phyloP scores from a whole-genome alignment of 1,140 invertebrate species.

The Gryon sp. region DNA sequence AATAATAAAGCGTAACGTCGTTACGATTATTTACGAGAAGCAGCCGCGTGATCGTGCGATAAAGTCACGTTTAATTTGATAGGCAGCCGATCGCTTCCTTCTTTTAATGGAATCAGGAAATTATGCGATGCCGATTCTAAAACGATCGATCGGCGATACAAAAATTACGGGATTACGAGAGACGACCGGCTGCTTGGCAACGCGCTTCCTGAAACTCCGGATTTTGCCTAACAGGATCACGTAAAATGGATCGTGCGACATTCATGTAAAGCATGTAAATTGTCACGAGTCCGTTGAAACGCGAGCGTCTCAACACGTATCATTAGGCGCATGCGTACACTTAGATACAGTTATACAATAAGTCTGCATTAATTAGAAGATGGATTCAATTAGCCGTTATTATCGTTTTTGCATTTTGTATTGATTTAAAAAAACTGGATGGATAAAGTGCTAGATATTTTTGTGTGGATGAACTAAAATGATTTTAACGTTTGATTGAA shows the following conservation, averaged over 20 bases:
- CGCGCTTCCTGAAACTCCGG: conserved; percentile 56
- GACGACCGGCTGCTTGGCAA: neutral
- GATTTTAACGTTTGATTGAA: no score
- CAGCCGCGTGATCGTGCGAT: conserved; percentile 25
- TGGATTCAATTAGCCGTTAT: conserved; percentile 17
- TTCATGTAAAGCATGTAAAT: conserved; percentile 47
- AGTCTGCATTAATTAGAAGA: conserved; percentile 13
- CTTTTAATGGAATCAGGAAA: conserved; percentile 50
- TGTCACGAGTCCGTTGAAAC: conserved; percentile 35
- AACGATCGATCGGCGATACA: conserved; percentile 11
- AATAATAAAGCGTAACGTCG: conserved; percentile 47
- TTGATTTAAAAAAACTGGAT: no score
- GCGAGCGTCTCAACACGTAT: conserved; percentile 25
- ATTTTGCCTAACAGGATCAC: conserved; percentile 50
- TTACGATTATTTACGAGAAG: conserved; percentile 37
- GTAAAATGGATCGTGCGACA: conserved; percentile 58
- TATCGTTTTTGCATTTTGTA: no score
- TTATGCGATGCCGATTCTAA: conserved; percentile 31
- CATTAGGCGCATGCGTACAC: conserved; percentile 27
- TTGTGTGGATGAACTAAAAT: no score
- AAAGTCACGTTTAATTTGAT: conserved; percentile 51
- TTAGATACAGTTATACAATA: conserved; percentile 53
- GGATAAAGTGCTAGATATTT: no score
- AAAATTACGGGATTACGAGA: conserved; percentile 40
- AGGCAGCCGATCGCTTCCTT: conserved; percentile 13